Conservation (phyloP, 1,140 invertebrate genomes). For the Aphaenogaster rudis region DNA sequence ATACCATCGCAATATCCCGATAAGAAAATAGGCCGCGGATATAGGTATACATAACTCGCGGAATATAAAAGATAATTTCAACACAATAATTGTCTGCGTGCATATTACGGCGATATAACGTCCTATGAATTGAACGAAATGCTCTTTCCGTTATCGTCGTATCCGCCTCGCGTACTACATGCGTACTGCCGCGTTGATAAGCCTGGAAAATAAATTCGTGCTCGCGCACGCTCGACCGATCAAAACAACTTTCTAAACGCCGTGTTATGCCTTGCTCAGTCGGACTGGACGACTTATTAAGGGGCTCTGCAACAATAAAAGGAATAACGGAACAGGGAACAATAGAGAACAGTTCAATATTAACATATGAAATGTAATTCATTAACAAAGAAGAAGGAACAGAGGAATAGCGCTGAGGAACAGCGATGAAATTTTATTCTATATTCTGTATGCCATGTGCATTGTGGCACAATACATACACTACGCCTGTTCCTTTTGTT, state of each 20-base stretch:
- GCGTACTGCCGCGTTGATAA: background rate
- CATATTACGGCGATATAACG: background rate
- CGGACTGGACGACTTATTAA: background rate
- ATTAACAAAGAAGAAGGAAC: no score
- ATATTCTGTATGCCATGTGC: no score
- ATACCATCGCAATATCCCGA: background rate
- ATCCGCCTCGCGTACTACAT: background rate
- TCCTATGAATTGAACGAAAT: background rate
- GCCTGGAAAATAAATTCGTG: conserved; percentile 1
- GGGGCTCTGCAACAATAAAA: no score
- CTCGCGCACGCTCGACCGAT: background rate
- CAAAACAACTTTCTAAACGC: conserved; percentile 19
- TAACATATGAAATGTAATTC: no score
- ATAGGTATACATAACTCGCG: background rate
- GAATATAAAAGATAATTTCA: background rate
- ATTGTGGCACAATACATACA: no score
- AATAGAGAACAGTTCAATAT: no score
- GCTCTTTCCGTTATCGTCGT: background rate
- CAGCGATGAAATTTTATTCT: no score
- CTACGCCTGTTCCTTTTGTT: no score
- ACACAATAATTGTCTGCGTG: background rate
- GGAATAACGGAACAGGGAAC: no score
- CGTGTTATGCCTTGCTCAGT: background rate
- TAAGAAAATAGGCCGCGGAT: background rate
- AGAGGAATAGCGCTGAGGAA: no score